A percentile compares a stretch with the other conserved stretches of the same genome.
phyloP scores from a whole-genome alignment of 2,888 invertebrate species.

The Dryocosmus kuriphilus region DNA sequence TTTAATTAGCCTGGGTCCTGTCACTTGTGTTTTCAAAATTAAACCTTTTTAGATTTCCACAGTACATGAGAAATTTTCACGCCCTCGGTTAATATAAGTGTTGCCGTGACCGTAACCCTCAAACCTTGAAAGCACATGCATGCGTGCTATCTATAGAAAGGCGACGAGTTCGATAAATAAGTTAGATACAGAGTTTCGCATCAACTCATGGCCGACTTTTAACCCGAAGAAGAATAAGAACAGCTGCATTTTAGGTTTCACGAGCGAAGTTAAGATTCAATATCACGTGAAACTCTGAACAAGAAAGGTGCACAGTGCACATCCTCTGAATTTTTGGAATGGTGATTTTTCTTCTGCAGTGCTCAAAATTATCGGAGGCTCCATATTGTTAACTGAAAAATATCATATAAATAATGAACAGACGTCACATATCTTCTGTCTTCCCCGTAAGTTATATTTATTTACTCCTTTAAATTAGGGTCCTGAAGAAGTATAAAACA shows the following conservation, averaged over 20 bases:
- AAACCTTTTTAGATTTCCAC: too few species aligned
- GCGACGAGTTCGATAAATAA: conserved; percentile 23
- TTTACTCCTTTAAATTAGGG: too few species aligned
- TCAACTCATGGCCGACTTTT: background rate
- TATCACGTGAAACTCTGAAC: background rate
- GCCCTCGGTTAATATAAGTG: background rate
- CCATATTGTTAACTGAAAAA: too few species aligned
- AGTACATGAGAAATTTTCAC: background rate
- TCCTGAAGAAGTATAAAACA: too few species aligned
- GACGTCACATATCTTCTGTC: too few species aligned
- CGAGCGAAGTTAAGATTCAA: background rate
- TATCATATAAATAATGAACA: too few species aligned
- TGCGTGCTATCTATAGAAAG: conserved; percentile 11
- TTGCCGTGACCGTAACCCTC: conserved; percentile 30
- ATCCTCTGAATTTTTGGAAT: background rate
- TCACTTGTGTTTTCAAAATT: too few species aligned
- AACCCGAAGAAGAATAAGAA: background rate
- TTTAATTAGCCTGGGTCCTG: too few species aligned
- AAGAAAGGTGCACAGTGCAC: background rate
- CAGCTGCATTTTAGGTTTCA: background rate
- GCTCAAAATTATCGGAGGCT: too few species aligned
- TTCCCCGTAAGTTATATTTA: too few species aligned
- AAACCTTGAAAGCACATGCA: conserved; percentile 17
- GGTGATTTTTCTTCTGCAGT: background rate
- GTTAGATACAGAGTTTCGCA: conserved; percentile 8